phyloP scores from a whole-genome alignment of 1,140 invertebrate species.

The Nomia melanderi region DNA sequence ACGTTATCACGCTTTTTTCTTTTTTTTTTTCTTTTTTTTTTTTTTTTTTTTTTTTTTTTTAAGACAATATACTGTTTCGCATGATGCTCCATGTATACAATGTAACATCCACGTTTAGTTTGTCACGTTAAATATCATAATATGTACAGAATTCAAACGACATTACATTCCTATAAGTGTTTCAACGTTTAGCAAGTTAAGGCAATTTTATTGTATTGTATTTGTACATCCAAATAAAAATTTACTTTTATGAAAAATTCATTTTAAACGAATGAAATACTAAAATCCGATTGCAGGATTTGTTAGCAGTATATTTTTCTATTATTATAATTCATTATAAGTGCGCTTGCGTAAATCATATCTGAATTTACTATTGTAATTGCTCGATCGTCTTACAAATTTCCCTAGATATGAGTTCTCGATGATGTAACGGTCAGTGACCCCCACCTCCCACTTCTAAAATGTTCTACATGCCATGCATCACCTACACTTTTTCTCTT shows the following conservation, averaged over 20 bases:
- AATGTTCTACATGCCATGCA: slow-evolving; percentile 41
- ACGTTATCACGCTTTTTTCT: slow-evolving; percentile 13
- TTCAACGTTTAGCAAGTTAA: too few relatives aligned
- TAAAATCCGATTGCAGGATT: background rate
- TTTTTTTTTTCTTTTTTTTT: too few relatives aligned
- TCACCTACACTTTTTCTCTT: slow-evolving; percentile 63
- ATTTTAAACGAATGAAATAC: background rate
- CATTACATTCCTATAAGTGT: background rate
- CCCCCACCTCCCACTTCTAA: slow-evolving; percentile 67
- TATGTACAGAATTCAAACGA: background rate
- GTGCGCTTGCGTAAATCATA: background rate
- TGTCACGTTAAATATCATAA: background rate
- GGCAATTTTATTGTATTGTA: background rate
- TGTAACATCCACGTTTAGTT: too few relatives aligned
- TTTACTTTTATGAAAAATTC: background rate
- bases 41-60: too few relatives aligned
- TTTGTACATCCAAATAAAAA: background rate
- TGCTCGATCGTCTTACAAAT: slow-evolving; percentile 47
- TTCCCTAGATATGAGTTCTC: slow-evolving; percentile 63
- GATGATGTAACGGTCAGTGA: slow-evolving; percentile 80
- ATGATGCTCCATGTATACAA: too few relatives aligned
- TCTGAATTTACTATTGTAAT: background rate
- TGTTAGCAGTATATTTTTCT: background rate
- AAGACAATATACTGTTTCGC: too few relatives aligned
- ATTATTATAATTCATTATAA: background rate